Conservation (phyloP, 1,140 invertebrate species). For the Trichonephila clavata region DNA sequence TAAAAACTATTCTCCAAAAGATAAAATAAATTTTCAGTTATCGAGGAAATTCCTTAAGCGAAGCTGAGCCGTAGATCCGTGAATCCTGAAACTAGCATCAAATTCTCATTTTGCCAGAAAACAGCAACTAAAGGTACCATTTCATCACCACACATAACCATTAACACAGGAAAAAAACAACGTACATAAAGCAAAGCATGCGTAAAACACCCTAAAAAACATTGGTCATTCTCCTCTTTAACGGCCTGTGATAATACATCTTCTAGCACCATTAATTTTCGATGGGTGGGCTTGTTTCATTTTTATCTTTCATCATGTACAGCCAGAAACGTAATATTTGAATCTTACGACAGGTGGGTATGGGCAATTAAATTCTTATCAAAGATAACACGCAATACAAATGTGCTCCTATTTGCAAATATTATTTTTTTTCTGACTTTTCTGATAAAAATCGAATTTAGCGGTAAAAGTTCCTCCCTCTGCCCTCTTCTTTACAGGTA, state of each 20-base stretch:
- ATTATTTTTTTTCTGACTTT: neutral
- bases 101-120: neutral
- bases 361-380: conserved; percentile 20
- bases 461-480: neutral
- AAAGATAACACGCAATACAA: neutral
- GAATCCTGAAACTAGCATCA: neutral
- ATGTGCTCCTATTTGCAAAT: neutral
- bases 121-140: neutral
- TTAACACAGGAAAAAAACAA: neutral
- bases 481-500: neutral
- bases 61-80: neutral
- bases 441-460: too few relatives aligned
- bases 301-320: neutral
- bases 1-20: neutral
- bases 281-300: neutral
- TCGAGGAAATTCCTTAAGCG: neutral
- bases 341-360: neutral
- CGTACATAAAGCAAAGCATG: conserved; percentile 16
- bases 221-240: neutral
- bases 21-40: neutral
- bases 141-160: neutral
- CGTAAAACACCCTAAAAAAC: conserved; percentile 10
- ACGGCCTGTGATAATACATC: conserved; percentile 16
- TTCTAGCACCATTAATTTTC: conserved; percentile 21
- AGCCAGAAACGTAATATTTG: neutral